Percentiles rank a stretch among this genome's conserved stretches.
Conservation (phyloP, 2,888 invertebrate genomes). For the Hemithea aestivaria region DNA sequence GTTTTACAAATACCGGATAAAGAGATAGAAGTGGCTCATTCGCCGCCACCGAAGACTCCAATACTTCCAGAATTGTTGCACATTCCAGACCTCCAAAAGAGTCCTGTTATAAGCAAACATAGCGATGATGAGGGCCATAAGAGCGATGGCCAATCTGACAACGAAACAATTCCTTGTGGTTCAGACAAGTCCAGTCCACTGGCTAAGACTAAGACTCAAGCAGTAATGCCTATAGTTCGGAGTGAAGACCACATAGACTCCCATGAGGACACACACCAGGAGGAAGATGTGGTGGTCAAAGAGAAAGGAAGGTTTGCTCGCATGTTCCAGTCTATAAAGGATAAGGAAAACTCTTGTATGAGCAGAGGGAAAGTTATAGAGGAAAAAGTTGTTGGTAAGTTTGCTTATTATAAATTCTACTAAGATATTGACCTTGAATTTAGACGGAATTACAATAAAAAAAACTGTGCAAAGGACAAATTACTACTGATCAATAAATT, state of each 20-base stretch:
- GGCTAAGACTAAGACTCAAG: constrained; percentile 67
- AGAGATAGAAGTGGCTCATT: constrained; percentile 52
- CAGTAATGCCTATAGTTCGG: constrained; percentile 70
- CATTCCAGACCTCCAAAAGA: constrained; percentile 65
- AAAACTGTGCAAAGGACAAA: no score
- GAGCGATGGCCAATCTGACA: constrained; percentile 71
- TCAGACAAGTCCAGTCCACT: constrained; percentile 74
- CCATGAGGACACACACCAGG: constrained; percentile 46
- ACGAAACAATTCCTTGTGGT: constrained; percentile 71
- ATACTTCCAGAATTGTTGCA: constrained; percentile 63
- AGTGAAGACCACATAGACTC: constrained; percentile 65
- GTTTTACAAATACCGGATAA: constrained; percentile 57
- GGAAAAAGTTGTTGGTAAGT: constrained; percentile 63
- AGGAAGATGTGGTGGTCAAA: constrained; percentile 58
- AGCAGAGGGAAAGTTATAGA: constrained; percentile 73
- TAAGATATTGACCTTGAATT: no score
- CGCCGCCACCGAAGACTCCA: constrained; percentile 69
- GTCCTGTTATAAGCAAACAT: constrained; percentile 62
- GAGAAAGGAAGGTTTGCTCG: constrained; percentile 67
- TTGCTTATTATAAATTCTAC: no score
- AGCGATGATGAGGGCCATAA: constrained; percentile 71
- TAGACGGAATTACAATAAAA: no score
- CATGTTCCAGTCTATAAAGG: constrained; percentile 65
- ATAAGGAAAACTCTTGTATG: constrained; percentile 72
- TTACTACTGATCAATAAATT: no score